Percentiles rank a stretch among this genome's conserved stretches.
These are phyloP conservation scores for Sesamia nonagrioides DNA, from an alignment of 1,140 invertebrate species.

Conservation along the genomic window DNA sequence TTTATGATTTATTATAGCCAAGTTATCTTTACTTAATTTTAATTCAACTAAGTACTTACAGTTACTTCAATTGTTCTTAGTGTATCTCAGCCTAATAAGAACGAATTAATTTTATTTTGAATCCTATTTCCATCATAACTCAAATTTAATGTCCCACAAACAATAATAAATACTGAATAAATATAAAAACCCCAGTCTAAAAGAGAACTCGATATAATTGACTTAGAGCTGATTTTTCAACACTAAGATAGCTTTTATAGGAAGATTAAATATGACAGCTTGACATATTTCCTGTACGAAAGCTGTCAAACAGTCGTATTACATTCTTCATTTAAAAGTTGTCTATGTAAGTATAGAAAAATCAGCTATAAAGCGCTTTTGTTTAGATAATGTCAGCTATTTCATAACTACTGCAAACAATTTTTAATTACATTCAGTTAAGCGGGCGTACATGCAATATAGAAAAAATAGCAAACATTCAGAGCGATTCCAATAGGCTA, in stretches of 20 bases:
- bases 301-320: too few species aligned
- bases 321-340: too few species aligned
- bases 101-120: not conserved
- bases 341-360: too few species aligned
- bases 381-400: constrained; percentile 48
- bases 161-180: constrained; percentile 6
- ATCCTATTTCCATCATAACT: not conserved
- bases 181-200: not conserved
- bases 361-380: not conserved
- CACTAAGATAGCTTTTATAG: too few species aligned
- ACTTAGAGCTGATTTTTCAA: not conserved
- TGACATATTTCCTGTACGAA: too few species aligned
- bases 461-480: constrained; percentile 87
- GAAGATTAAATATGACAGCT: too few species aligned
- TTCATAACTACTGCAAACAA: constrained; percentile 68
- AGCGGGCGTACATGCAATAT: constrained; percentile 77
- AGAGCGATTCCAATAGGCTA: constrained; percentile 87
- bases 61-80: not conserved
- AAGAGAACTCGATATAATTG: constrained; percentile 28
- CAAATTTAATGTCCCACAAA: not conserved
- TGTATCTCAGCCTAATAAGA: not conserved
- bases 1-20: constrained; percentile 44
- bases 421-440: constrained; percentile 84
- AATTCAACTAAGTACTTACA: not conserved
- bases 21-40: not conserved